These are phyloP conservation scores for Todiramphus saurophagus DNA, from an alignment of 2,113 vertebrate species.

Conservation along the genomic window DNA sequence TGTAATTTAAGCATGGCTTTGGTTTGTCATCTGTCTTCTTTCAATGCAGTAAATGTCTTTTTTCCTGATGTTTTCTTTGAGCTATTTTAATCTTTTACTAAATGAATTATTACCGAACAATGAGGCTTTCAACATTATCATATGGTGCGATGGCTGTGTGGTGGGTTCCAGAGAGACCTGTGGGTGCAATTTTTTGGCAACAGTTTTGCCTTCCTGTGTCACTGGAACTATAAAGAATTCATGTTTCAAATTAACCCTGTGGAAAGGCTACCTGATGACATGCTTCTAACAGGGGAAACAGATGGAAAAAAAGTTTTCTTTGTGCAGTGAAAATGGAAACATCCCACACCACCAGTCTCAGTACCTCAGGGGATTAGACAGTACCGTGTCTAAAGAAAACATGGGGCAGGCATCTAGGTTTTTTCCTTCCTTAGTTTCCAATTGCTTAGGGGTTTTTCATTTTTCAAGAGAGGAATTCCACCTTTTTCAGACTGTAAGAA, in stretches of 20 bases:
- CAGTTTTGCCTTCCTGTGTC: background rate
- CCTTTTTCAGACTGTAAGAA: background rate
- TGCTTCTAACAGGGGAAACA: background rate
- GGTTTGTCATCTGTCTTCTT: background rate
- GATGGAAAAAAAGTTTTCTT: background rate
- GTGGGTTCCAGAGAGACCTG: background rate
- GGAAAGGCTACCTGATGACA: background rate
- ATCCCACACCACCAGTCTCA: background rate
- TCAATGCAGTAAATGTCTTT: background rate
- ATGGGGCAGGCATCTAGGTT: background rate
- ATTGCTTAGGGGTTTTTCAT: background rate
- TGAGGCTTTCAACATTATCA: background rate
- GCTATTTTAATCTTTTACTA: background rate
- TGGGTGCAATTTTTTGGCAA: background rate
- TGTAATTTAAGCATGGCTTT: background rate
- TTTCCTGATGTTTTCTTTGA: background rate
- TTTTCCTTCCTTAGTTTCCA: background rate
- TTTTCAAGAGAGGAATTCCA: background rate
- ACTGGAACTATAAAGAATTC: background rate
- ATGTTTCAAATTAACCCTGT: background rate
- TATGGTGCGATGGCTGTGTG: rapidly evolving
- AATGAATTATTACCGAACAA: background rate
- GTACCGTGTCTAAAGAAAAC: background rate
- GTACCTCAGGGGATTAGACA: background rate
- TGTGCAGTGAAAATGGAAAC: background rate